Base-by-base conservation (phyloP, 1,140 invertebrate species). In the Drosophila insularis region DNA sequence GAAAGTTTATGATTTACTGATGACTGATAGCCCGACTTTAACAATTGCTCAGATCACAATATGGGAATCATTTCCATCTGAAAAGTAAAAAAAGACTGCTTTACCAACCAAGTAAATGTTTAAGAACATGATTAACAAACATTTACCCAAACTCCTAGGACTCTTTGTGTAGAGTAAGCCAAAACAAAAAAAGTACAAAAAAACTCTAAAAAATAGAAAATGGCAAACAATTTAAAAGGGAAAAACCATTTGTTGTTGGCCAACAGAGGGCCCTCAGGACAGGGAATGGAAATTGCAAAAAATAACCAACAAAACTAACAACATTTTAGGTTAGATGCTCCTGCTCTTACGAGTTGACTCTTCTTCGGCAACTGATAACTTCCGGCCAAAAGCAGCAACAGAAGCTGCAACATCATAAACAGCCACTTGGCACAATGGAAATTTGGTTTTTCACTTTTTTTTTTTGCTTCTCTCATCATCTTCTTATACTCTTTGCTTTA, bases 201-300 rank as follows among this genome's bases (percentile, higher is more conserved):
- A n/a, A n/a, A n/a, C n/a, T n/a, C n/a, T n/a, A 50, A 71, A 85
- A 86, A 87, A 81, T 86, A 56, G 65, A 86, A 87, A 81, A 87
- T 87, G 37, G 79, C 79, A 82, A 86, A 86, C 82, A 87, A 87
- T 86, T 82, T 86, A 86, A 86, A 84, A 50, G 17, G 43, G 43
- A 50, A 86, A 86, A 87, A 76, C 81, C 82, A 87, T 87, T 86
- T 86, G 78, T 81, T 78, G 78, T 81, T 78, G 78, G 62, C 64
- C 64, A 63, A 50, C 17, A 50, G 62, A 69, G 74, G 21, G 74
- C 81, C 81, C 66, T 63, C 54, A 14, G 79, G 78, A 55, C 56
- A 67, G 14, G 40, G 46, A 67, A 59, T 75, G 53, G 43, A 53
- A 70, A 80, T 50, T 46, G 67, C 27, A 53, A 56, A 69, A 67